A percentile compares a stretch with the other conserved stretches of the same genome.
Conservation (phyloP, 2,888 invertebrate genomes). For the Nesidiocoris tenuis region DNA sequence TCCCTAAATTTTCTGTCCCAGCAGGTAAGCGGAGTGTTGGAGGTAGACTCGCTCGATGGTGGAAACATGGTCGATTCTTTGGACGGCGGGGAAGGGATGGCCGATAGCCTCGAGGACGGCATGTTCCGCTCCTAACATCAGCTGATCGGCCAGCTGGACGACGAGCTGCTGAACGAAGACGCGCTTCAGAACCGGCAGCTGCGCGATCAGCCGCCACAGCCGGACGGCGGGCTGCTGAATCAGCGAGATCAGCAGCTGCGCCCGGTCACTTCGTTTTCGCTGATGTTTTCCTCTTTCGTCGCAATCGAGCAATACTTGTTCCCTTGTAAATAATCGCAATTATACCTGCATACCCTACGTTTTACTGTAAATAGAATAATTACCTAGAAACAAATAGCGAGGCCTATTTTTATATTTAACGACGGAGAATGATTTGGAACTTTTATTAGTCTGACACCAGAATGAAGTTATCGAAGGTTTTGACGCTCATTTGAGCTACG, state of each 20-base stretch:
- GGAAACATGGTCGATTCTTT: slow-evolving; percentile 24
- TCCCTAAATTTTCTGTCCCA: slow-evolving; percentile 10
- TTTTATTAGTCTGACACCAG: slow-evolving; percentile 27
- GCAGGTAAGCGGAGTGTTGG: slow-evolving; percentile 39
- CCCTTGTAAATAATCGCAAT: background rate
- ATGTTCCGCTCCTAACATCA: slow-evolving; percentile 25
- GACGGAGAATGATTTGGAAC: background rate
- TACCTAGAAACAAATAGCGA: background rate
- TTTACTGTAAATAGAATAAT: background rate
- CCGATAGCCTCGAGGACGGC: slow-evolving; percentile 32
- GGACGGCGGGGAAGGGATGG: slow-evolving; percentile 40
- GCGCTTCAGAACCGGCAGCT: too few relatives aligned
- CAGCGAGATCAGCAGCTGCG: too few relatives aligned
- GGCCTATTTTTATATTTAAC: slow-evolving; percentile 1
- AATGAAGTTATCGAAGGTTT: slow-evolving; percentile 17
- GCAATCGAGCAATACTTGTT: background rate
- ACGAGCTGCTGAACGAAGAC: too few relatives aligned
- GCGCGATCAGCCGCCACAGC: too few relatives aligned
- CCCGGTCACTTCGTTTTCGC: background rate
- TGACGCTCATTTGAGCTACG: background rate
- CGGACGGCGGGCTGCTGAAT: too few relatives aligned
- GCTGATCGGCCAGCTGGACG: too few relatives aligned
- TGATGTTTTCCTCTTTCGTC: background rate
- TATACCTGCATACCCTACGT: background rate
- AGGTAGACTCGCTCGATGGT: slow-evolving; percentile 30